Evolutionary conservation across 1,140 invertebrate species (phyloP).

Genomic region (Drosophila ogumai): DNA sequence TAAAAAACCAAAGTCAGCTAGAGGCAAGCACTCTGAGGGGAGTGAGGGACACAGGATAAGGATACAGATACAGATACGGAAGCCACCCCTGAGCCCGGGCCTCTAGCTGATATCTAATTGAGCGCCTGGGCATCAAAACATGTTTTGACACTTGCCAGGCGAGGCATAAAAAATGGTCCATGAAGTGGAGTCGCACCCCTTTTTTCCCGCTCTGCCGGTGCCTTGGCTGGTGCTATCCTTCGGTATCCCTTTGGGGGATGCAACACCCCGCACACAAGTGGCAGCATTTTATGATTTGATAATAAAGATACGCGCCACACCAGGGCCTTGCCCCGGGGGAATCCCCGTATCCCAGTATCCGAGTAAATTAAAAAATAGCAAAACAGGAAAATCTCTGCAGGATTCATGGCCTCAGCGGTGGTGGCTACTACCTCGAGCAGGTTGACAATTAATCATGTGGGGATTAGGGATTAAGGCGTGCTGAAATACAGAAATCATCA

Average conservation of each 20-base stretch:
- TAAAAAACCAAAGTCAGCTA: constrained; percentile 30
- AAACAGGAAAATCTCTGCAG: constrained; percentile 49
- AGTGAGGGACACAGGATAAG: constrained; percentile 2
- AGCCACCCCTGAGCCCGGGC: constrained; percentile 15
- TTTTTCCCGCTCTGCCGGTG: constrained; percentile 34
- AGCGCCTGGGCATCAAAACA: constrained; percentile 75
- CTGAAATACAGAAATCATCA: constrained; percentile 69
- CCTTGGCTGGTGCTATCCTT: constrained; percentile 2
- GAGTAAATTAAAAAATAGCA: constrained; percentile 78
- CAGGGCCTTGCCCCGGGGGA: constrained; percentile 28
- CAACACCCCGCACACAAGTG: constrained; percentile 63
- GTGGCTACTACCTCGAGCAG: constrained; percentile 53
- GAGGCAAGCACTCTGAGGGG: too few species aligned
- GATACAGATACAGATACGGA: constrained; percentile 11
- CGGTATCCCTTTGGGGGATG: constrained; percentile 51
- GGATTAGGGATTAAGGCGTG: constrained; percentile 62
- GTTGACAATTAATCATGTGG: constrained; percentile 83
- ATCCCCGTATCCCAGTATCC: constrained; percentile 11
- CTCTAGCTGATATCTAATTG: constrained; percentile 53
- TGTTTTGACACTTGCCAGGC: constrained; percentile 81
- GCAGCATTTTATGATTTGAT: constrained; percentile 85
- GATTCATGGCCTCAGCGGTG: constrained; percentile 4
- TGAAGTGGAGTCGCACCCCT: constrained; percentile 62
- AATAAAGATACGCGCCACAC: constrained; percentile 73
- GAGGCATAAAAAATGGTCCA: constrained; percentile 72